Base-by-base conservation (phyloP, 2,888 invertebrate species). In the Nephrocerus scutellatus region DNA sequence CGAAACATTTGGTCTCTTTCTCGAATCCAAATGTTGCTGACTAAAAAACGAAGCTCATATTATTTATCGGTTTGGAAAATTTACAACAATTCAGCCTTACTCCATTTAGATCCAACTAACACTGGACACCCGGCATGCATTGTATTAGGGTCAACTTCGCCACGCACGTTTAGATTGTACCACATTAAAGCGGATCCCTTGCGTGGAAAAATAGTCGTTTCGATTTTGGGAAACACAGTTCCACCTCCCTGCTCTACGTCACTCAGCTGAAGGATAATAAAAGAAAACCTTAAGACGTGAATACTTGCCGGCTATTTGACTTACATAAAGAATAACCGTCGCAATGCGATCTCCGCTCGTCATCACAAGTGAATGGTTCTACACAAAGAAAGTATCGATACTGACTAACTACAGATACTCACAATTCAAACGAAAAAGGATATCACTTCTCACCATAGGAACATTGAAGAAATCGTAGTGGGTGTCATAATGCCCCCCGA, bases 231-330 rank as follows among this genome's bases (percentile, higher is more conserved):
- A 68, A 97, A 98, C 7, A 96, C 97, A 0, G 97, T 98, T 5
- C 92, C 95, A 9, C 97, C 97, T 1, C 97, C 97, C 63, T 91
- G 92, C 20, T 86, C 81, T 9, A 97, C 96, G 60, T 96, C 91
- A 40, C 84, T 86, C 85, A 97, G 86, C 93, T 96, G 52, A 33
- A 64, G n/a, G n/a, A n/a, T n/a, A n/a, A n/a, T n/a, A n/a, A n/a
- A n/a, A n/a, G n/a, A n/a, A n/a, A n/a, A n/a, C n/a, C n/a, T n/a
- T n/a, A n/a, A n/a, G n/a, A n/a, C n/a, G n/a, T n/a, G n/a, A n/a
- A n/a, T n/a, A n/a, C n/a, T n/a, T n/a, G n/a, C n/a, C n/a, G n/a
- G n/a, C n/a, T n/a, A n/a, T n/a, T n/a, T n/a, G 10, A 47, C 48
- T 49, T 41, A 58, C 60, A 44, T 59, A 59, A 39, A 59, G 54